Evolutionary conservation across 2,113 vertebrate species (phyloP).

Genomic region (Chloropsis hardwickii): DNA sequence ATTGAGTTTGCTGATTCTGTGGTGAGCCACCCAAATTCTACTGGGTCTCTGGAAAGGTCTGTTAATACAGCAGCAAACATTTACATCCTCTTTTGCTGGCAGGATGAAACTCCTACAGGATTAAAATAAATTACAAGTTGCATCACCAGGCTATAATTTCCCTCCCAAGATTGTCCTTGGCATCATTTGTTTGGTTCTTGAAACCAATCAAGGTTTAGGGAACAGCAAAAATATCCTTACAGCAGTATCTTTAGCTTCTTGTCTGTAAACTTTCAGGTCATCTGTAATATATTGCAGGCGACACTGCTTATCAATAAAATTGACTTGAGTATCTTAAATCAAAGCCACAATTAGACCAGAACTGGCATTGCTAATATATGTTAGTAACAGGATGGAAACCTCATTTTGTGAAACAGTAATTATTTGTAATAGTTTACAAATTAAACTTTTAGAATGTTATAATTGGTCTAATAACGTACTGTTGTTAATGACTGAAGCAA

Average conservation of each 20-base stretch:
- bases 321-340: constrained; percentile 66
- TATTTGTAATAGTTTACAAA: constrained; percentile 51
- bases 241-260: constrained; percentile 1
- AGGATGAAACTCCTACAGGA: background rate
- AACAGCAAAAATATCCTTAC: background rate
- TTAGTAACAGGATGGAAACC: constrained; percentile 51
- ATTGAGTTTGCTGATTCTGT: background rate
- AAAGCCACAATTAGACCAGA: constrained; percentile 63
- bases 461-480: constrained; percentile 45
- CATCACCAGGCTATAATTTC: background rate
- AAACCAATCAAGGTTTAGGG: background rate
- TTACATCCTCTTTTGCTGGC: background rate
- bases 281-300: constrained; percentile 58
- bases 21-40: background rate
- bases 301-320: constrained; percentile 72
- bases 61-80: background rate
- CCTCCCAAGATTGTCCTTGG: background rate
- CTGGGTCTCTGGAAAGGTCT: background rate
- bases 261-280: constrained; percentile 52
- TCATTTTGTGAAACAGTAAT: constrained; percentile 66
- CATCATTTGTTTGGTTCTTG: background rate
- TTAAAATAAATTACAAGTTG: background rate
- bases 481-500: constrained; percentile 25
- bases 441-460: constrained; percentile 49
- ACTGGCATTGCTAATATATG: constrained; percentile 66